Base-by-base conservation (phyloP, 2,797 vertebrate genomes). In the Phyllotis vaccarum region DNA sequence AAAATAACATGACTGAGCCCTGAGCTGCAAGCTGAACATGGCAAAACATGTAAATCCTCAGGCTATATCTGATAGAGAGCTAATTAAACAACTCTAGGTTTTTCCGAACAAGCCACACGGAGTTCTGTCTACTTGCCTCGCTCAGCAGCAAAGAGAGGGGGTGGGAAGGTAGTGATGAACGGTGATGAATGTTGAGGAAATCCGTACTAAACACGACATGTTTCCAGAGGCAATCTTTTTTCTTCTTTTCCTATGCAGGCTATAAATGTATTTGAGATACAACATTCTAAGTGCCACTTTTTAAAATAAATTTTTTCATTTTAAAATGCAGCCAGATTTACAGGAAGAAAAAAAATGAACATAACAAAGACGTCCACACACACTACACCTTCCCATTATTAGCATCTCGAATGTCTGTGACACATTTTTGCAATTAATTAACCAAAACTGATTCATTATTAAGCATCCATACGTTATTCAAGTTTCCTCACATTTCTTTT, bases 11-110 rank as follows among this genome's bases (percentile, higher is more conserved):
- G 19, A 91, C 89, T 93, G 91, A 97, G 88, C 91, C 91, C 95
- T 95, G 96, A 97, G 95, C 90, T 97, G 94, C 98, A 97, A 98
- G 97, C 76, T 97, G 98, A 98, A 98, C 95, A 98, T 56, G 83
- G 93, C 80, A 97, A 98, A 96, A 96, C 96, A 98, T 97, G 96
- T 97, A 95, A 97, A 97, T 97, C 92, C 95, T 98, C 93, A 54
- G 97, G 96, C 95, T 97, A 83, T 62, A 72, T 79, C 92, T 97
- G 75, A 43, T 80, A 95, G 81, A 91, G 21, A 97, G 96, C 92
- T 86, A 97, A 97, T 97, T 87, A 93, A 90, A 97, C 95, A 91
- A 24, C 89, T 37, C 34, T 68, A 83, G 94, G 22, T 34, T 93
- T 81, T 91, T 85, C 54, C 62, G 37, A 56, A 16, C n/a, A 34